phyloP scores from a whole-genome alignment of 1,140 invertebrate genomes.

The Uloborus diversus region DNA sequence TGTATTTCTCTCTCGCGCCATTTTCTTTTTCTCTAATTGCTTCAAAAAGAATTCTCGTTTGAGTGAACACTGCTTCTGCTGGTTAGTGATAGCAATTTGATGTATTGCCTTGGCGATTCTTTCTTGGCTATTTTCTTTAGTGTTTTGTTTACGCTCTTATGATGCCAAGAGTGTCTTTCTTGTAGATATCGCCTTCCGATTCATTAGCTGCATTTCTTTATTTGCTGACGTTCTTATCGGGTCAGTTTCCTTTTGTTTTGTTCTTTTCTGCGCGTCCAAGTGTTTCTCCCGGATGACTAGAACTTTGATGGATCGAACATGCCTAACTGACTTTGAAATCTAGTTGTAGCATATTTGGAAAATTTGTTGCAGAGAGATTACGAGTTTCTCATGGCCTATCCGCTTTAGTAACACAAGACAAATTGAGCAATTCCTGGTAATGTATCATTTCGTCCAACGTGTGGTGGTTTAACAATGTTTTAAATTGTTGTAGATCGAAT shows the following conservation, averaged over 20 bases:
- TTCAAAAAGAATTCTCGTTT: constrained; percentile 39
- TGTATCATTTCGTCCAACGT: too few relatives aligned
- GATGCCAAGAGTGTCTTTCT: constrained; percentile 40
- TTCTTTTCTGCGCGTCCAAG: neutral
- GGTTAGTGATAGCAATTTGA: constrained; percentile 51
- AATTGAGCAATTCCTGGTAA: too few relatives aligned
- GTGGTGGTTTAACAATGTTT: too few relatives aligned
- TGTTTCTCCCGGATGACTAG: constrained; percentile 17
- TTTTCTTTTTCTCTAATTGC: constrained; percentile 48
- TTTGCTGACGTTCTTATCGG: constrained; percentile 33
- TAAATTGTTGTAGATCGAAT: too few relatives aligned
- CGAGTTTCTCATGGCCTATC: too few relatives aligned
- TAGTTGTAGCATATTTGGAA: too few relatives aligned
- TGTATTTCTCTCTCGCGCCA: too few relatives aligned
- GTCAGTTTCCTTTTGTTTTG: constrained; percentile 17
- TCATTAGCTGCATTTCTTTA: constrained; percentile 50
- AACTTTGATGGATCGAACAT: constrained; percentile 41
- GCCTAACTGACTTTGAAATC: too few relatives aligned
- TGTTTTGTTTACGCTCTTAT: constrained; percentile 47
- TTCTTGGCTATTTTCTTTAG: neutral
- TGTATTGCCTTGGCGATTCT: constrained; percentile 37
- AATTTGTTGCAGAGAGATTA: too few relatives aligned
- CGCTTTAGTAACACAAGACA: too few relatives aligned
- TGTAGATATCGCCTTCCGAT: constrained; percentile 52
- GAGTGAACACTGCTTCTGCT: constrained; percentile 39